phyloP scores from a whole-genome alignment of 2,113 vertebrate species.

The Oncorhynchus nerka region DNA sequence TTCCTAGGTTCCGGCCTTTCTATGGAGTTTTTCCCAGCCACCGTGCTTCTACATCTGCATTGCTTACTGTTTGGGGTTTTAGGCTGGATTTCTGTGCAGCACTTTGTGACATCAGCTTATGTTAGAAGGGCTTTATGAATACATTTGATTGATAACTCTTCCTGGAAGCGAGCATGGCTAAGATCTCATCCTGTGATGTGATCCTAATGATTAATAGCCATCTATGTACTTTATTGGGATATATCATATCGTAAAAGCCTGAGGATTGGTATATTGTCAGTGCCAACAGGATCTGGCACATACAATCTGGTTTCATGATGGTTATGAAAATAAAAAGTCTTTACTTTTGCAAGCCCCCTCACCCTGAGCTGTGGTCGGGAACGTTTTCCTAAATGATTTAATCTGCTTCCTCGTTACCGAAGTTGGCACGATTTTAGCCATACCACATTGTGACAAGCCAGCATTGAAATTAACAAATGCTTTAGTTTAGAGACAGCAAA shows the following conservation, averaged over 20 bases:
- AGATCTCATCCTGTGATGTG: background rate
- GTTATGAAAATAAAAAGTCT: background rate
- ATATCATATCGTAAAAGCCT: slow-evolving; percentile 7
- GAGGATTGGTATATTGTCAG: background rate
- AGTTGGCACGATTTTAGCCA: background rate
- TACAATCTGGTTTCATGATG: background rate
- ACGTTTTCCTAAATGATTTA: background rate
- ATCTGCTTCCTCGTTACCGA: background rate
- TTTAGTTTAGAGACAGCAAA: background rate
- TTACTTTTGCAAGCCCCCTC: background rate
- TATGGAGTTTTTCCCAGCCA: too few species aligned
- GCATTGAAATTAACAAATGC: background rate
- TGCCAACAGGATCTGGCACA: background rate
- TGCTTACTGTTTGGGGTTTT: too few species aligned
- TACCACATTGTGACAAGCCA: background rate
- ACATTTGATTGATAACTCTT: slow-evolving; percentile 11
- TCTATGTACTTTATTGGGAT: background rate
- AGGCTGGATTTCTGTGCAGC: too few species aligned
- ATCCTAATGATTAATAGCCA: background rate
- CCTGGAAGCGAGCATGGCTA: slow-evolving; percentile 23
- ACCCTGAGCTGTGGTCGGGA: background rate
- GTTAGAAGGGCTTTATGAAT: too few species aligned
- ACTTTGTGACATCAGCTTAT: too few species aligned
- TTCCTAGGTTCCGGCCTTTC: too few species aligned
- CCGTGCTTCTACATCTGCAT: too few species aligned